Percentiles rank a stretch among this genome's conserved stretches.
These are phyloP conservation scores for Anabas testudineus DNA, from an alignment of 2,797 vertebrate species.

Conservation along the genomic window DNA sequence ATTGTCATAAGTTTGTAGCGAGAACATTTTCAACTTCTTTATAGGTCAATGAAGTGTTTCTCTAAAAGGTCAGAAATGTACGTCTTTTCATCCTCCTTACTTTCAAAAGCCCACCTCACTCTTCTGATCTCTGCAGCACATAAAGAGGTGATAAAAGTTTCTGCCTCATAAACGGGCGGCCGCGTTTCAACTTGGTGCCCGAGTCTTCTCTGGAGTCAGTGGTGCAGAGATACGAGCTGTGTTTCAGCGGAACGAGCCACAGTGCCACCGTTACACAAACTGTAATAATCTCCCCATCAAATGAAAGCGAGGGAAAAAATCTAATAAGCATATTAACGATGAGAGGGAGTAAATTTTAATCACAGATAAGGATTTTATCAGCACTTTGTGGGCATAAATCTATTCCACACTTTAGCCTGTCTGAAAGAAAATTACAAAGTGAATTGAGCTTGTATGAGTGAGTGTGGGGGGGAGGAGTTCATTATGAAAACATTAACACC, in stretches of 20 bases:
- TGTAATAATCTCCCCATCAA: slow-evolving; percentile 54
- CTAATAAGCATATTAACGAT: slow-evolving; percentile 69
- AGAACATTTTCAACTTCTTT: slow-evolving; percentile 44
- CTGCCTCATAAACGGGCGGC: slow-evolving; percentile 11
- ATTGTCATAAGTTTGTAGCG: slow-evolving; percentile 55
- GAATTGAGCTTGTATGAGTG: slow-evolving; percentile 22
- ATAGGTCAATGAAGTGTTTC: slow-evolving; percentile 68
- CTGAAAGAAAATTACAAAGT: slow-evolving; percentile 51
- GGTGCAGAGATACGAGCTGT: slow-evolving; percentile 16
- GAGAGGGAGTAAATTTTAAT: slow-evolving; percentile 71
- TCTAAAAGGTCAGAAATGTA: slow-evolving; percentile 67
- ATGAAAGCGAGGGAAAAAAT: slow-evolving; percentile 29
- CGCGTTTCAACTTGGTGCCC: slow-evolving; percentile 6
- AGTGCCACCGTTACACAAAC: slow-evolving; percentile 35
- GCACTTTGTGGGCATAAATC: slow-evolving; percentile 60
- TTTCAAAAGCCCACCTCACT: slow-evolving; percentile 19
- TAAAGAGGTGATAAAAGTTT: slow-evolving; percentile 37
- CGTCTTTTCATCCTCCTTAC: slow-evolving; percentile 16
- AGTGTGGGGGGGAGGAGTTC: slow-evolving; percentile 38
- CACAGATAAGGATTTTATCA: slow-evolving; percentile 77
- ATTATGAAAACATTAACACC: slow-evolving; percentile 67
- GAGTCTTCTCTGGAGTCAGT: slow-evolving; percentile 25
- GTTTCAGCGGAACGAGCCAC: slow-evolving; percentile 33
- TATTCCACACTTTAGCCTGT: slow-evolving; percentile 52
- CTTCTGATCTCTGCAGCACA: slow-evolving; percentile 27